Evolutionary conservation across 2,888 invertebrate species (phyloP).

Genomic region (Drosophila meridiana): DNA sequence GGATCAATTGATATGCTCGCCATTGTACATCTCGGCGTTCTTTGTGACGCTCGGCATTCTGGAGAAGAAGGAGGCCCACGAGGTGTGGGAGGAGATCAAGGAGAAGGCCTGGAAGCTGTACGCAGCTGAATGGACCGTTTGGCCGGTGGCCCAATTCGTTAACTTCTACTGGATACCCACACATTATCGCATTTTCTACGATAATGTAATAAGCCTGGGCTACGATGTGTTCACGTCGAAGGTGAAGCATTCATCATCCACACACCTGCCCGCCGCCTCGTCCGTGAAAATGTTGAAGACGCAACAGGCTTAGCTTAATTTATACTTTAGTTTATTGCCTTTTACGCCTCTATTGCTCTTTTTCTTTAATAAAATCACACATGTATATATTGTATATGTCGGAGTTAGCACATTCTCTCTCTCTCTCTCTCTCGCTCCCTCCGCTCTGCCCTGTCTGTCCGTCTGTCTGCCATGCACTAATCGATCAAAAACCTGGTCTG

Average conservation of each 20-base stretch:
- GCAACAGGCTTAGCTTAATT: conserved; percentile 16
- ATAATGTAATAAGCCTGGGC: conserved; percentile 93
- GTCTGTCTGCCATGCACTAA: conserved; percentile 1
- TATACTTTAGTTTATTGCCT: background rate
- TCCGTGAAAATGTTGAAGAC: conserved; percentile 33
- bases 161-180: conserved; percentile 95
- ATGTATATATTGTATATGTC: conserved; percentile 10
- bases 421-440: background rate
- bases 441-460: background rate
- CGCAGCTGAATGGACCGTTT: conserved; percentile 94
- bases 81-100: conserved; percentile 89
- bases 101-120: conserved; percentile 92
- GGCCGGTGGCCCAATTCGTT: conserved; percentile 97
- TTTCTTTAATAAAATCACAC: conserved; percentile 1
- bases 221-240: conserved; percentile 94
- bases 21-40: conserved; percentile 91
- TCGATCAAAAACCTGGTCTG: conserved; percentile 33
- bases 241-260: conserved; percentile 87
- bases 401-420: background rate
- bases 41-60: conserved; percentile 91
- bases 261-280: conserved; percentile 37
- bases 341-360: background rate
- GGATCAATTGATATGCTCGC: conserved; percentile 94
- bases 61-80: conserved; percentile 88
- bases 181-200: conserved; percentile 93